These are phyloP conservation scores for Lagodon rhomboides DNA, from an alignment of 2,797 vertebrate genomes.

Conservation along the genomic window DNA sequence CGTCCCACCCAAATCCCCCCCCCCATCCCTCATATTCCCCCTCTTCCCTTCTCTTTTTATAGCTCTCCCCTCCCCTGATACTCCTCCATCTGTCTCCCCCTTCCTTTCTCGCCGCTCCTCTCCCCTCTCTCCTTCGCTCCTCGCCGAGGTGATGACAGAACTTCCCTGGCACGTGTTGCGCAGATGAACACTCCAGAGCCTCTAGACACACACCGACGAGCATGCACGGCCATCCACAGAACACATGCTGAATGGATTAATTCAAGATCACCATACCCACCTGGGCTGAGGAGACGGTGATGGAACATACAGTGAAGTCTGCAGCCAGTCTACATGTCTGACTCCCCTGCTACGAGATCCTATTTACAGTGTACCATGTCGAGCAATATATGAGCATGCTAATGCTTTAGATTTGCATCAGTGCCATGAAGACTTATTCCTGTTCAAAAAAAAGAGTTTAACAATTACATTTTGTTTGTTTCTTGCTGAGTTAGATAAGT, in stretches of 20 bases:
- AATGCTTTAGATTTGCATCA: background rate
- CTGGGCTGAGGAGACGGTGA: conserved; percentile 36
- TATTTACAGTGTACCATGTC: background rate
- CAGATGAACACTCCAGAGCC: conserved; percentile 70
- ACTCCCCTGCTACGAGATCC: conserved; percentile 5
- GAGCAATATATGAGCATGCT: background rate
- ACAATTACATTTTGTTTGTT: background rate
- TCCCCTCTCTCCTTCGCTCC: conserved; percentile 51
- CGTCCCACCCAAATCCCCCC: conserved; percentile 32
- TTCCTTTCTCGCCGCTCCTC: conserved; percentile 34
- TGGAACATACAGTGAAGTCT: conserved; percentile 36
- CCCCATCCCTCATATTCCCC: conserved; percentile 27
- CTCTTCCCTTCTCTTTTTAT: conserved; percentile 67
- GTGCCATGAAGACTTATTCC: background rate
- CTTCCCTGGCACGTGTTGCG: conserved; percentile 74
- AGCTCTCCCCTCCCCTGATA: conserved; percentile 56
- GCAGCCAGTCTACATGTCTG: conserved; percentile 16
- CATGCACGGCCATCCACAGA: conserved; percentile 19
- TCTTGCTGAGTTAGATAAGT: background rate
- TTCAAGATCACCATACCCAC: conserved; percentile 46
- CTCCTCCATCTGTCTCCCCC: conserved; percentile 65
- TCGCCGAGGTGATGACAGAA: conserved; percentile 74
- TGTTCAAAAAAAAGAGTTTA: background rate
- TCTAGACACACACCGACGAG: conserved; percentile 44
- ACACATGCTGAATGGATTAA: conserved; percentile 74